Evolutionary conservation across 2,113 vertebrate genomes (phyloP).

Genomic region (Macaca nemestrina): DNA sequence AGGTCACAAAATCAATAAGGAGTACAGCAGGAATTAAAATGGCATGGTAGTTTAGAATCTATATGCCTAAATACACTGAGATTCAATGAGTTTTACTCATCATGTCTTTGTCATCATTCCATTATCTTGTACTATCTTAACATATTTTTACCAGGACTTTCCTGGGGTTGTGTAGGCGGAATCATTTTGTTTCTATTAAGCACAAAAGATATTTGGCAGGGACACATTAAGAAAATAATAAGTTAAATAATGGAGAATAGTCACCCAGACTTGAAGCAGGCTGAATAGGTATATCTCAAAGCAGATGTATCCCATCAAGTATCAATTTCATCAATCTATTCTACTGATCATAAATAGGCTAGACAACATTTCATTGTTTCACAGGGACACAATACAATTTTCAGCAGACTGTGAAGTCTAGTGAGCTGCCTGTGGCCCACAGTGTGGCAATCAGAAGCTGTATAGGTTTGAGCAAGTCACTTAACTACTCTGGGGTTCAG

Average conservation of each 20-base stretch:
- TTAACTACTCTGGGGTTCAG: not conserved
- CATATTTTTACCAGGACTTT: not conserved
- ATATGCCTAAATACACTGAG: not conserved
- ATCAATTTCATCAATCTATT: not conserved
- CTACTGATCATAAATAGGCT: not conserved
- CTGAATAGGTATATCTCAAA: not conserved
- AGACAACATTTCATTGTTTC: not conserved
- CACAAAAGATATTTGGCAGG: not conserved
- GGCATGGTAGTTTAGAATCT: not conserved
- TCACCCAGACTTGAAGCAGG: not conserved
- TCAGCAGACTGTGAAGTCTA: not conserved
- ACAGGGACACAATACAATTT: not conserved
- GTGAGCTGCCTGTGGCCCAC: not conserved
- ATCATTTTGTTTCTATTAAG: not conserved
- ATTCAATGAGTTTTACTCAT: not conserved
- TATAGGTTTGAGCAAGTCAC: not conserved
- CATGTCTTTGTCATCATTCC: not conserved
- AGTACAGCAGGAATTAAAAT: not conserved
- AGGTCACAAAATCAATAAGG: not conserved
- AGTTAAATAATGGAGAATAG: not conserved
- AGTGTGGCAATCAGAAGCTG: not conserved
- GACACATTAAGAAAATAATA: not conserved
- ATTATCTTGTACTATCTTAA: not conserved
- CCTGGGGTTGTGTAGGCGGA: not conserved
- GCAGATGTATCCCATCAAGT: not conserved